phyloP scores from a whole-genome alignment of 2,888 invertebrate genomes.

The Clistopyga incitator region DNA sequence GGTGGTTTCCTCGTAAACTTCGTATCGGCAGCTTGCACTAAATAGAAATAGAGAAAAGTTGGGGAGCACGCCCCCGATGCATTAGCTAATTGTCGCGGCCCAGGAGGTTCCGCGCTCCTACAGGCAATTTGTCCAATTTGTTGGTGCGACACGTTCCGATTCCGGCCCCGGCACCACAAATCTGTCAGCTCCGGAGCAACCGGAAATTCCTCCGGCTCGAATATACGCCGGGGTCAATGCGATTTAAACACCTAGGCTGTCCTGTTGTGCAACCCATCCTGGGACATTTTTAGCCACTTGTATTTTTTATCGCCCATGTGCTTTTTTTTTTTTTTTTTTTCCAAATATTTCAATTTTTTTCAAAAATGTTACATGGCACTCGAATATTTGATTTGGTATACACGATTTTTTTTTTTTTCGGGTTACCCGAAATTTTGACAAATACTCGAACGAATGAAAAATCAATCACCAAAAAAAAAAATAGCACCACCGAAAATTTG shows the following conservation, averaged over 20 bases:
- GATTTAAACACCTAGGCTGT: not conserved
- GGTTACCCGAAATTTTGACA: no score
- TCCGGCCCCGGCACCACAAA: slow-evolving; percentile 59
- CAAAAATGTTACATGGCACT: no score
- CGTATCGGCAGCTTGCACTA: slow-evolving; percentile 56
- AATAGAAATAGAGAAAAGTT: not conserved
- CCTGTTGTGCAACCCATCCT: no score
- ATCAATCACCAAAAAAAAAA: not conserved
- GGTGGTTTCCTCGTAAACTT: slow-evolving; percentile 71
- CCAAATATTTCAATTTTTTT: no score
- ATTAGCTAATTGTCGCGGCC: slow-evolving; percentile 82
- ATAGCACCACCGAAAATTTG: no score
- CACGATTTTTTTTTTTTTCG: not conserved
- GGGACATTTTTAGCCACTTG: not conserved
- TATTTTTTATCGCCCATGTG: not conserved
- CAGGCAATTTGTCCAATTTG: slow-evolving; percentile 70
- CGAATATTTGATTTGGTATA: no score
- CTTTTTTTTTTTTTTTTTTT: no score
- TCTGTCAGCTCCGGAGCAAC: slow-evolving; percentile 55
- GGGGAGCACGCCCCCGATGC: slow-evolving; percentile 70
- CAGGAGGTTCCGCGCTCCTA: slow-evolving; percentile 38
- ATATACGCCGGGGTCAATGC: not conserved
- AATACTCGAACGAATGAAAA: not conserved
- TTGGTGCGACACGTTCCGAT: slow-evolving; percentile 64
- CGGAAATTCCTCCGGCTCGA: not conserved